A percentile compares a stretch with the other conserved stretches of the same genome.
Evolutionary conservation across 2,888 invertebrate species (phyloP).

Genomic region (Diarsia brunnea): DNA sequence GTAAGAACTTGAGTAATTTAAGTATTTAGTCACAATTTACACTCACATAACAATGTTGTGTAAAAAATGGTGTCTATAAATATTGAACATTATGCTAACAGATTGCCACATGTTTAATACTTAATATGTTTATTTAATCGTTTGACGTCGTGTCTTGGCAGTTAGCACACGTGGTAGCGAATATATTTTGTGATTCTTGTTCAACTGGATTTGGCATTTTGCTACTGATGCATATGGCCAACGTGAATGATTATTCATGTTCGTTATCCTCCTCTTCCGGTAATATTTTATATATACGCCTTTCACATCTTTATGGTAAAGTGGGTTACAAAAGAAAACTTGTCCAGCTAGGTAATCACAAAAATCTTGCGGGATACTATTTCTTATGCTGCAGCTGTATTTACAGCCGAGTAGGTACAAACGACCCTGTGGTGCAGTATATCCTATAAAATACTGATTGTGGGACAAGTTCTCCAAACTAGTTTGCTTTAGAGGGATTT

Average conservation of each 20-base stretch:
- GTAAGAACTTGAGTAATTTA: not conserved
- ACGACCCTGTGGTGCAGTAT: not conserved
- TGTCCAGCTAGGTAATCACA: not conserved
- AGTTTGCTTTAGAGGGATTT: not conserved
- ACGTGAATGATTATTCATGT: not conserved
- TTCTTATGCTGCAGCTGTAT: not conserved
- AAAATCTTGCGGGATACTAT: not conserved
- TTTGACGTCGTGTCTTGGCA: slow-evolving; percentile 51
- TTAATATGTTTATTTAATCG: slow-evolving; percentile 49
- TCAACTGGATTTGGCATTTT: slow-evolving; percentile 1
- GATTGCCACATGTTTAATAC: slow-evolving; percentile 34
- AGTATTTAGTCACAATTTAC: slow-evolving; percentile 32
- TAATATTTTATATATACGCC: not conserved
- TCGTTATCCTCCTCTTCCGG: not conserved
- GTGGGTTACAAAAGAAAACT: not conserved
- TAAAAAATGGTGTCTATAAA: slow-evolving; percentile 25
- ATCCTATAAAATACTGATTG: not conserved
- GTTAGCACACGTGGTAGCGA: slow-evolving; percentile 47
- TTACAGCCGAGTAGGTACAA: not conserved
- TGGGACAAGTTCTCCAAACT: not conserved
- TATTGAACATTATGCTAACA: slow-evolving; percentile 44
- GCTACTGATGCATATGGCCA: slow-evolving; percentile 5
- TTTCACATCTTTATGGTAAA: not conserved
- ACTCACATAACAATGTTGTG: slow-evolving; percentile 9
- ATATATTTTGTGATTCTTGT: slow-evolving; percentile 23